Conservation (phyloP, 1,140 invertebrate species). For the Ephestia elutella region DNA sequence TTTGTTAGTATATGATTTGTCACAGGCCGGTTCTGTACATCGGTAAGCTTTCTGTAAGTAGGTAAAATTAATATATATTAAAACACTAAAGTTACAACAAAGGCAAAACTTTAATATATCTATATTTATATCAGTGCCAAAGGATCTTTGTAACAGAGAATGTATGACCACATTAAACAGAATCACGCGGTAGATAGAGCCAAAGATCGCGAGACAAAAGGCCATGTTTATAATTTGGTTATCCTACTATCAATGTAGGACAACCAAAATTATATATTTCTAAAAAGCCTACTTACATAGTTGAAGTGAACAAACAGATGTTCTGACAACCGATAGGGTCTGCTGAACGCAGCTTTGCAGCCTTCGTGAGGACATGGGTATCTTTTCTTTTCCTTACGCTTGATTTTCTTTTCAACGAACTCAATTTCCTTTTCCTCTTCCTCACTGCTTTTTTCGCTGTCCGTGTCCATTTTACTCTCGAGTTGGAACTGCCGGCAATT, state of each 20-base stretch:
- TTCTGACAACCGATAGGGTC: constrained; percentile 61
- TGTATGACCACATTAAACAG: too few relatives aligned
- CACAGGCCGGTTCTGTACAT: constrained; percentile 57
- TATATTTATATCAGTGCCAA: too few relatives aligned
- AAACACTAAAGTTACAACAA: constrained; percentile 6
- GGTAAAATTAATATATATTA: constrained; percentile 27
- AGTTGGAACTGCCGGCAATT: too few relatives aligned
- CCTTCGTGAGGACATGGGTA: constrained; percentile 48
- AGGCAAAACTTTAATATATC: neutral
- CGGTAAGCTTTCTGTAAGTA: constrained; percentile 53
- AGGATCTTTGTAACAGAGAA: too few relatives aligned
- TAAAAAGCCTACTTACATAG: constrained; percentile 42
- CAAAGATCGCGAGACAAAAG: too few relatives aligned
- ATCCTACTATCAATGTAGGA: too few relatives aligned
- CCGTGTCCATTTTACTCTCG: too few relatives aligned
- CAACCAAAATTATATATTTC: too few relatives aligned
- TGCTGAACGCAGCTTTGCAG: constrained; percentile 60
- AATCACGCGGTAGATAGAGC: too few relatives aligned
- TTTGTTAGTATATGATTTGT: constrained; percentile 68
- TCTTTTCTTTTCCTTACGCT: constrained; percentile 27
- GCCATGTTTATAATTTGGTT: too few relatives aligned
- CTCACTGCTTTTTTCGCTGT: neutral
- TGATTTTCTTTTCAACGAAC: neutral
- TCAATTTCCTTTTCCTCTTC: neutral
- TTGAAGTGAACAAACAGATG: constrained; percentile 64